Conservation (phyloP, 2,113 vertebrate species). For the Numida meleagris region DNA sequence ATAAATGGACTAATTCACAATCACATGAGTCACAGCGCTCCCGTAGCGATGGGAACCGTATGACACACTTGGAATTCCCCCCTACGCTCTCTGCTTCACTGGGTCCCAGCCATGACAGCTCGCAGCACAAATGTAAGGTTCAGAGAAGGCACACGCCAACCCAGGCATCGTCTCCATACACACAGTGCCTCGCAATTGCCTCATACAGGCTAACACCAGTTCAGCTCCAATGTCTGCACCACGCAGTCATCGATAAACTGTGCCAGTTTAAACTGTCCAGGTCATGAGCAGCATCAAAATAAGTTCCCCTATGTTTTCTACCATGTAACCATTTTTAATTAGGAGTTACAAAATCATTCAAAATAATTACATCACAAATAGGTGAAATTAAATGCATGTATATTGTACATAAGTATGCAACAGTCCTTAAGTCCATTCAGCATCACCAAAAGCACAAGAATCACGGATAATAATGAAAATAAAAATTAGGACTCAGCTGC, state of each 20-base stretch:
- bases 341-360: neutral
- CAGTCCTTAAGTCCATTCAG: neutral
- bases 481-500: neutral
- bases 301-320: neutral
- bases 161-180: neutral
- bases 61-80: neutral
- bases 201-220: neutral
- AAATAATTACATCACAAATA: neutral
- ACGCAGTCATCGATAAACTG: neutral
- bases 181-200: neutral
- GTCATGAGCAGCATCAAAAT: neutral
- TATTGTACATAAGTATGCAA: neutral
- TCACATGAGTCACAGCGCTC: neutral
- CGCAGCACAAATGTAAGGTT: neutral
- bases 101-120: neutral
- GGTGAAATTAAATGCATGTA: neutral
- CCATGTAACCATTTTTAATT: neutral
- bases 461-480: neutral
- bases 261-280: rapidly evolving
- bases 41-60: neutral
- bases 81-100: neutral
- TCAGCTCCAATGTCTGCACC: neutral
- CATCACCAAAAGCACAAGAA: neutral
- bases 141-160: neutral
- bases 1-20: neutral